Evolutionary conservation across 1,140 invertebrate species (phyloP).

Genomic region (Chrysoperla carnea): DNA sequence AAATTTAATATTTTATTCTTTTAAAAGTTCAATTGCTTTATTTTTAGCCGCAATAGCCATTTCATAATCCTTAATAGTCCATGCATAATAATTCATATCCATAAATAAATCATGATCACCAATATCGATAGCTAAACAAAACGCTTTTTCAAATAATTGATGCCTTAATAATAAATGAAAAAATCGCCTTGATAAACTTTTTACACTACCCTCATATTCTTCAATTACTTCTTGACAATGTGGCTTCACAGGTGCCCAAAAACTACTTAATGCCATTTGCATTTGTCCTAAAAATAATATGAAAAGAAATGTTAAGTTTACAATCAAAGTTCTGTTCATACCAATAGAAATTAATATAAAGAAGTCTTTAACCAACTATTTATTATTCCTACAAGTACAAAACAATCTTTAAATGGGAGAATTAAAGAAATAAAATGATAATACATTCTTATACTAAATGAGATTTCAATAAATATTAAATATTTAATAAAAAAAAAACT

Average conservation of each 20-base stretch:
- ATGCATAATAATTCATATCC: conserved; percentile 66
- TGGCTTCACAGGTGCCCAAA: conserved; percentile 40
- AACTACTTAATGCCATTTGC: conserved; percentile 52
- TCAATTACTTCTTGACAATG: conserved; percentile 47
- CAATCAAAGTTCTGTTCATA: not conserved
- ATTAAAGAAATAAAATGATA: no score
- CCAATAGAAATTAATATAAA: not conserved
- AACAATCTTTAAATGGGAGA: no score
- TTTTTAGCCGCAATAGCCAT: not conserved
- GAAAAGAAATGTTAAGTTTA: conserved; percentile 3
- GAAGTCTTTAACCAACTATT: no score
- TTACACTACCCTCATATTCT: conserved; percentile 52
- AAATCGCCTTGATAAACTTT: conserved; percentile 54
- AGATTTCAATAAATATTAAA: no score
- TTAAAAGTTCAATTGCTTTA: not conserved
- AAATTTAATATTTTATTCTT: no score
- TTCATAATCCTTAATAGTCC: not conserved
- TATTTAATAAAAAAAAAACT: no score
- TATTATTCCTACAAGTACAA: no score
- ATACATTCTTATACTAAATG: no score
- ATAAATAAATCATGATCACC: conserved; percentile 65
- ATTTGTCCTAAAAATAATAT: conserved; percentile 30
- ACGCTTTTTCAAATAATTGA: conserved; percentile 67
- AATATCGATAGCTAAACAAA: conserved; percentile 69
- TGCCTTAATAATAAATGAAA: conserved; percentile 63